Evolutionary conservation across 2,797 vertebrate species (phyloP).

Genomic region (Rhodeus uyekii): DNA sequence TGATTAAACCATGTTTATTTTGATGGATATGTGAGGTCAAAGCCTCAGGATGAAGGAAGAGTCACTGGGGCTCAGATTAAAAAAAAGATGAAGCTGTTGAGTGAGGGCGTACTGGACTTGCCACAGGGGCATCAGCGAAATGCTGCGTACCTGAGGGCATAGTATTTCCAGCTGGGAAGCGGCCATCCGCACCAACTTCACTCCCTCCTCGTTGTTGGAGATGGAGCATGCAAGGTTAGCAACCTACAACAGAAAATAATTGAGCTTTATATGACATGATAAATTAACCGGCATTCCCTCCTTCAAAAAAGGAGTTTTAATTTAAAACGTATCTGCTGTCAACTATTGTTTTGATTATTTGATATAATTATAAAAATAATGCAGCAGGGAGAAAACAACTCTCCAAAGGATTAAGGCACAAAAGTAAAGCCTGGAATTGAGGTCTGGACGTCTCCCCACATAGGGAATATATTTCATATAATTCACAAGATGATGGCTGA

Average conservation of each 20-base stretch:
- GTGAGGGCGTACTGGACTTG: neutral
- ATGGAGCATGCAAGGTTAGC: constrained; percentile 99
- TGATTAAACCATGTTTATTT: constrained; percentile 63
- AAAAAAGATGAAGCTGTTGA: constrained; percentile 49
- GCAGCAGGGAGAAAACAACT: neutral
- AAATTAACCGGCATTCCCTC: neutral
- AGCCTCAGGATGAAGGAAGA: constrained; percentile 63
- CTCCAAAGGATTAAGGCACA: constrained; percentile 19
- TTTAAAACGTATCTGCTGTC: constrained; percentile 19
- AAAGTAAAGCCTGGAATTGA: constrained; percentile 51
- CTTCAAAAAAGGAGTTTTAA: constrained; percentile 26
- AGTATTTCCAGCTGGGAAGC: constrained; percentile 95
- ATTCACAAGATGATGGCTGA: constrained; percentile 53
- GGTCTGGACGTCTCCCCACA: constrained; percentile 23
- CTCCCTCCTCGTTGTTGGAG: constrained; percentile 98
- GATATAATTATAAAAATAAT: constrained; percentile 66
- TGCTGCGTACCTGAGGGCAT: constrained; percentile 90
- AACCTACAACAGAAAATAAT: constrained; percentile 78
- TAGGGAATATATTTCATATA: constrained; percentile 52
- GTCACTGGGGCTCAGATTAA: constrained; percentile 66
- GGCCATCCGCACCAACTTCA: constrained; percentile 98
- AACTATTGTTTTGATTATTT: constrained; percentile 59
- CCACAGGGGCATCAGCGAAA: neutral
- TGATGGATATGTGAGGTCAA: constrained; percentile 58
- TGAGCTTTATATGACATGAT: constrained; percentile 57